These are phyloP conservation scores for Danaus melanippus DNA, from an alignment of 1,140 invertebrate genomes.

Conservation along the genomic window DNA sequence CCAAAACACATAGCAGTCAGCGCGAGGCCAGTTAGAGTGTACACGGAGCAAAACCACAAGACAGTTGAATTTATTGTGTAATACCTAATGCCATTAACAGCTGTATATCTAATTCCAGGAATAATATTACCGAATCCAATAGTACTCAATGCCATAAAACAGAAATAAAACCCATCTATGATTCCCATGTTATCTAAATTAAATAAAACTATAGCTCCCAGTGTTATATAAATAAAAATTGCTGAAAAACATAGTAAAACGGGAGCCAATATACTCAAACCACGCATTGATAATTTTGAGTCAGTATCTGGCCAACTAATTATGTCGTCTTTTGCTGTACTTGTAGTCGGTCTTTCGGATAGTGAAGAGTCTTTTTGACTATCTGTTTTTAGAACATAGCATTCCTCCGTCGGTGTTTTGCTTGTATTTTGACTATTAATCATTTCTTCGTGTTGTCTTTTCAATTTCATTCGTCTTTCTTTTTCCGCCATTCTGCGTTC, in stretches of 20 bases:
- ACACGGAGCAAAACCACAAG: conserved; percentile 93
- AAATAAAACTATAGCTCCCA: conserved; percentile 90
- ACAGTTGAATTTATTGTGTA: conserved; percentile 71
- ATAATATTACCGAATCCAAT: conserved; percentile 94
- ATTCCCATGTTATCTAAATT: conserved; percentile 89
- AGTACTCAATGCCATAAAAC: conserved; percentile 94
- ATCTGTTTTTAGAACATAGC: conserved; percentile 77
- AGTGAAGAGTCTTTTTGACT: conserved; percentile 61
- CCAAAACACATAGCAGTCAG: conserved; percentile 98
- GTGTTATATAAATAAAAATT: conserved; percentile 87
- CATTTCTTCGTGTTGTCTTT: conserved; percentile 84
- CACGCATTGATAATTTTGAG: conserved; percentile 82
- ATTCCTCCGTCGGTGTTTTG: conserved; percentile 76
- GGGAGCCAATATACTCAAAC: conserved; percentile 84
- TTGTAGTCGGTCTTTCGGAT: conserved; percentile 57
- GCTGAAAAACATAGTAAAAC: conserved; percentile 83
- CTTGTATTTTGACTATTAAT: conserved; percentile 76
- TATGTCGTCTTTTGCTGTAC: conserved; percentile 60
- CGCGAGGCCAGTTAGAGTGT: conserved; percentile 95
- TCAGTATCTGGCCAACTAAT: conserved; percentile 75
- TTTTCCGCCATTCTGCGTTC: conserved; percentile 89
- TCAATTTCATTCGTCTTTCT: conserved; percentile 83
- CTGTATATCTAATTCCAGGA: conserved; percentile 80
- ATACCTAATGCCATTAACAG: conserved; percentile 63
- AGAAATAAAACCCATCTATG: conserved; percentile 93